Conservation (phyloP, 1,140 invertebrate genomes). For the Zeugodacus cucurbitae region DNA sequence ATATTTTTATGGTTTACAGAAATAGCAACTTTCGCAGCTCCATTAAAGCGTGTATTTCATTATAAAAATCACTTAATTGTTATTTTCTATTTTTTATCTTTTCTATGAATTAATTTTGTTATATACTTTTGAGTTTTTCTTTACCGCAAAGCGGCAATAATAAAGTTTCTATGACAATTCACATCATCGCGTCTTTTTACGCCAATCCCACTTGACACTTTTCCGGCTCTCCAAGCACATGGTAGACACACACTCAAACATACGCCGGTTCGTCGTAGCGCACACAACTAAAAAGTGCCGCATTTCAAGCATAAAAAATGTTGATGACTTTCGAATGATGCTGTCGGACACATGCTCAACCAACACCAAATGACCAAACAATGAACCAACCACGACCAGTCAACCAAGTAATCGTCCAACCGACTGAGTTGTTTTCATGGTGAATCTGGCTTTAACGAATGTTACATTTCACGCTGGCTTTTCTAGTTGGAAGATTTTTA, state of each 20-base stretch:
- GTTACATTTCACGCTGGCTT: background rate
- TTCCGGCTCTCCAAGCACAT: background rate
- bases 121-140: background rate
- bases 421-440: background rate
- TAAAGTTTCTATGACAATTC: conserved; percentile 9
- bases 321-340: conserved; percentile 27
- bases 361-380: conserved; percentile 3
- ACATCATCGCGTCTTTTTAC: background rate
- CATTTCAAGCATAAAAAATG: conserved; percentile 22
- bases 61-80: no score
- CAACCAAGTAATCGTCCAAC: background rate
- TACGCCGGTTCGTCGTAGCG: background rate
- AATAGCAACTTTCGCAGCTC: background rate
- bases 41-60: no score
- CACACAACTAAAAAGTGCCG: background rate
- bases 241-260: background rate
- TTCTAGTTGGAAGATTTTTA: background rate
- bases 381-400: background rate
- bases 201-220: conserved; percentile 28
- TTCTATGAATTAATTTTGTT: background rate
- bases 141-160: background rate
- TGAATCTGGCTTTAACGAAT: background rate
- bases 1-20: no score
- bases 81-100: background rate
- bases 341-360: conserved; percentile 34